Base-by-base conservation (phyloP, 2,888 invertebrate genomes). In the Theretra japonica region DNA sequence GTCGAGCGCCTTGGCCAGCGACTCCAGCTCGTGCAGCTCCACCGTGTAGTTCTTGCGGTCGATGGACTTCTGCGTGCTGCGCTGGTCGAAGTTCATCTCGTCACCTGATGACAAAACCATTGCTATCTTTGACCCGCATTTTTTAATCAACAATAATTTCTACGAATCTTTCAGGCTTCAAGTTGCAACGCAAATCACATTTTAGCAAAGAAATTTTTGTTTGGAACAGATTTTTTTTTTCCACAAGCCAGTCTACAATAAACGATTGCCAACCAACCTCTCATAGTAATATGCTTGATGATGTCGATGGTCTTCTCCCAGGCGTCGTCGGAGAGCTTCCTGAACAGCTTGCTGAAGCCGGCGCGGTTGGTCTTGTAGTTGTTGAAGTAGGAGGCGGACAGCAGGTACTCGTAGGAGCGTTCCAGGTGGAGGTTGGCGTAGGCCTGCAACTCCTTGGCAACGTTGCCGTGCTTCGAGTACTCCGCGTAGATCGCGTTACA, bases 321-420 rank as follows among this genome's bases (percentile, higher is more conserved):
- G 6, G 96, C 94, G 17, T 95, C 92, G 79, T 98, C 97, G 0
- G 97, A 97, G 15, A 97, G 89, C 73, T 96, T 95, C 79, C 96
- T 95, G 92, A 97, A 97, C 15, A 97, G 88, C 83, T 96, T 96
- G 80, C 96, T 95, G 89, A 98, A 97, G 4, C 98, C 98, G 28
- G 94, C 95, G 48, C 98, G 95, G 90, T 97, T 96, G 41, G 96
- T 96, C 84, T 96, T 95, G 86, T 96, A 97, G 82, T 97, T 97
- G 81, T 96, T 96, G 89, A 96, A 98, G 88, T 97, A 96, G 0
- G 97, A 96, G 0, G 97, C 95, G 86, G 97, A 95, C 2, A 97
- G 90, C 15, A 98, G 92, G 80, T 96, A 97, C 75, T 97, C 96
- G 82, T 96, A 97, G 0, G 97, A 97, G n/a, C 96, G 94, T 71